These are phyloP conservation scores for Plusia festucae DNA, from an alignment of 2,888 invertebrate genomes.

Conservation along the genomic window DNA sequence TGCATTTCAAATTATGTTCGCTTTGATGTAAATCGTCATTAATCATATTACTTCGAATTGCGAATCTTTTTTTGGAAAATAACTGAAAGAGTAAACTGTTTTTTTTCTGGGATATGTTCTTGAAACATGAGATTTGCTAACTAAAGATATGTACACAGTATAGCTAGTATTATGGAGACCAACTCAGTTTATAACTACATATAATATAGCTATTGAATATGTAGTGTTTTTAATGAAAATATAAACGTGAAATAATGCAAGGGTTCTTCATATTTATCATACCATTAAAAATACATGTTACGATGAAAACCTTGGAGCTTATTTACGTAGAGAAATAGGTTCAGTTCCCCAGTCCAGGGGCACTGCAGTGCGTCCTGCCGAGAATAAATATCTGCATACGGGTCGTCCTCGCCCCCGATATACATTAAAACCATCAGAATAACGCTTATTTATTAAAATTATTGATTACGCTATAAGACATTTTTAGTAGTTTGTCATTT, in stretches of 20 bases:
- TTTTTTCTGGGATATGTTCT: too few species aligned
- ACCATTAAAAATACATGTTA: too few species aligned
- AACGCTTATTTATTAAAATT: too few species aligned
- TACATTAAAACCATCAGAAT: slow-evolving; percentile 13
- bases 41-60: not conserved
- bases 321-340: slow-evolving; percentile 16
- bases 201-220: not conserved
- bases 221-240: too few species aligned
- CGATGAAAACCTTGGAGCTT: slow-evolving; percentile 11
- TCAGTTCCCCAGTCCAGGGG: slow-evolving; percentile 27
- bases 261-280: too few species aligned
- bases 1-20: slow-evolving; percentile 16
- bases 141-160: too few species aligned
- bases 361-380: slow-evolving; percentile 13
- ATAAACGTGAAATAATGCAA: not conserved
- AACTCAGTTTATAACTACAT: too few species aligned
- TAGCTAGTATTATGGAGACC: too few species aligned
- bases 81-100: too few species aligned
- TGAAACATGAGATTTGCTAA: too few species aligned
- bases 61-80: not conserved
- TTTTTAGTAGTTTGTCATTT: too few species aligned
- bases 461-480: too few species aligned
- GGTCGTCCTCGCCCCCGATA: slow-evolving; percentile 14
- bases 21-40: not conserved
- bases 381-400: slow-evolving; percentile 43